phyloP scores from a whole-genome alignment of 2,888 invertebrate species.

The Blera fallax region DNA sequence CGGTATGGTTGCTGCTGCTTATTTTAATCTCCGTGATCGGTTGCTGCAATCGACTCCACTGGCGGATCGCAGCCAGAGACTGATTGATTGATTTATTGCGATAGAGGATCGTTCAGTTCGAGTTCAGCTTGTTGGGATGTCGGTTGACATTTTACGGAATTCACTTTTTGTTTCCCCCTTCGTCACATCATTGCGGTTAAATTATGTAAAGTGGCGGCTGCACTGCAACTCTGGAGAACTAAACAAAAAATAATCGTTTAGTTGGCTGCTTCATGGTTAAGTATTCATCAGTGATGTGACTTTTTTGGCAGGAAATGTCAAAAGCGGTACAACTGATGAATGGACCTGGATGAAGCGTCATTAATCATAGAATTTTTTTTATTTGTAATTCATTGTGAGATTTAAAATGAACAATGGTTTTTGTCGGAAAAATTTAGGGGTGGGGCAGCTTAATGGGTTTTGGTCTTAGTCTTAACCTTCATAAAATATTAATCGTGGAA shows the following conservation, averaged over 20 bases:
- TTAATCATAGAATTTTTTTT: constrained; percentile 31
- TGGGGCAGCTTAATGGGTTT: constrained; percentile 3
- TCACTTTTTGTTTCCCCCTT: background rate
- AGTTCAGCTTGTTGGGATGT: constrained; percentile 2
- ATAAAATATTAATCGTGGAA: background rate
- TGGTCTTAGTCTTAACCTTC: constrained; percentile 18
- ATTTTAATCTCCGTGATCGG: constrained; percentile 55
- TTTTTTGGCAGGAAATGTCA: constrained; percentile 43
- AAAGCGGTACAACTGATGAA: constrained; percentile 18
- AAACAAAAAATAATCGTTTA: background rate
- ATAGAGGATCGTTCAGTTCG: constrained; percentile 53
- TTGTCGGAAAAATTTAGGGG: background rate
- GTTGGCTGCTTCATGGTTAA: background rate
- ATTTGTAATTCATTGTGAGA: constrained; percentile 4
- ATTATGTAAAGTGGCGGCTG: constrained; percentile 51
- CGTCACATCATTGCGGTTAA: background rate
- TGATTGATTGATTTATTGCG: constrained; percentile 69
- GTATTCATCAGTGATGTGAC: constrained; percentile 10
- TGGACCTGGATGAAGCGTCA: constrained; percentile 6
- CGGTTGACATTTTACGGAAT: constrained; percentile 48
- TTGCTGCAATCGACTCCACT: constrained; percentile 21
- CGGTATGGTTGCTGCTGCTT: background rate
- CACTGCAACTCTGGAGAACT: background rate
- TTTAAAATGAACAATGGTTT: background rate
- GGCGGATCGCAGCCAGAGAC: constrained; percentile 31